Evolutionary conservation across 2,797 vertebrate genomes (phyloP).

Genomic region (Eulemur rubriventer): DNA sequence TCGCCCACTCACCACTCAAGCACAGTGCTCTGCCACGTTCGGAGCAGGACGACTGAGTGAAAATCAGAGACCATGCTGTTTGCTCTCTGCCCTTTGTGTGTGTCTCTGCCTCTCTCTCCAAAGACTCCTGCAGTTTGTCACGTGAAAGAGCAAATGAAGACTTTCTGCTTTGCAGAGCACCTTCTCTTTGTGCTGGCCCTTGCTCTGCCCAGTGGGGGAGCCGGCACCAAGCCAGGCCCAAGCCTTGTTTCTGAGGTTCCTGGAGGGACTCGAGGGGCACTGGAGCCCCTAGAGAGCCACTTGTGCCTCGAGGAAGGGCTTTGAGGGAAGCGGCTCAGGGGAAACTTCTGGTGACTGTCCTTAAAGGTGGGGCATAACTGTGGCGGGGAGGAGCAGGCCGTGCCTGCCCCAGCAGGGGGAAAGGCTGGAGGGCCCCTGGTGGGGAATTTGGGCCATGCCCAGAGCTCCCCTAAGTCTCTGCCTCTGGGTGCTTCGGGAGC

Average conservation of each 20-base stretch:
- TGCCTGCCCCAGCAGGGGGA: background rate
- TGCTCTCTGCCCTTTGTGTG: background rate
- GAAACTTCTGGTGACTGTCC: background rate
- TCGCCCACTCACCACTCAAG: background rate
- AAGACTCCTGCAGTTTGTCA: background rate
- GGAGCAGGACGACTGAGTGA: accelerated
- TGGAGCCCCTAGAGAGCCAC: background rate
- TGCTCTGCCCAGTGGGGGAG: background rate
- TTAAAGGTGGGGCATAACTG: accelerated
- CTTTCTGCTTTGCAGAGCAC: background rate
- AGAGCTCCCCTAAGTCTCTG: background rate
- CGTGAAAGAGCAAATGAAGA: background rate
- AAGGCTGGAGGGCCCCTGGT: accelerated
- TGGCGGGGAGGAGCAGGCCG: background rate
- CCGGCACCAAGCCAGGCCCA: background rate
- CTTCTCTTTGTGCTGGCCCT: background rate
- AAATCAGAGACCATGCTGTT: accelerated
- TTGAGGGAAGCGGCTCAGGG: background rate
- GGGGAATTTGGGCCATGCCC: accelerated
- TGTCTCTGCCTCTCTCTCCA: background rate
- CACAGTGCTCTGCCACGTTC: accelerated
- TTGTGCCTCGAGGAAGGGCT: background rate
- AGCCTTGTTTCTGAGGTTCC: background rate
- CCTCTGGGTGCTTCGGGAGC: no score
- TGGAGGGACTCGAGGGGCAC: background rate